A percentile compares a stretch with the other conserved stretches of the same genome.
Evolutionary conservation across 2,113 vertebrate species (phyloP).

Genomic region (Coptodon bakossiorum): DNA sequence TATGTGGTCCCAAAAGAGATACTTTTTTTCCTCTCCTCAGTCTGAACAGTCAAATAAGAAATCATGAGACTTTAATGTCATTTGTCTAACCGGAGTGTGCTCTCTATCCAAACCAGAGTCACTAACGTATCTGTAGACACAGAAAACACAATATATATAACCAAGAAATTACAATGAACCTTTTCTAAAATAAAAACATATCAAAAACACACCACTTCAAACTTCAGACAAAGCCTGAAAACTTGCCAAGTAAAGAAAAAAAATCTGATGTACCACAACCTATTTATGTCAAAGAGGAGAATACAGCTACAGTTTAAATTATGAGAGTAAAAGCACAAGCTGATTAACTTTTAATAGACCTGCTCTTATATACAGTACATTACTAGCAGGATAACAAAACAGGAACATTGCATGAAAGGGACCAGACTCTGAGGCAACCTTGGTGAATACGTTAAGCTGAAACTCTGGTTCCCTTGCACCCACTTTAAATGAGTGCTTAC

Average conservation of each 20-base stretch:
- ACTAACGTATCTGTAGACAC: background rate
- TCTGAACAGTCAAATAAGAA: background rate
- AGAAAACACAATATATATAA: background rate
- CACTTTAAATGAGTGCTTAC: background rate
- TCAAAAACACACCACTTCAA: background rate
- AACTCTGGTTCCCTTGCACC: background rate
- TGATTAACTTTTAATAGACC: background rate
- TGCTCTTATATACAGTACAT: background rate
- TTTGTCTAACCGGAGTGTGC: background rate
- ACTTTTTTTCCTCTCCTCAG: fast-evolving
- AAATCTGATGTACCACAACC: background rate
- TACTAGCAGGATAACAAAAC: background rate
- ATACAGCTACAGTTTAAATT: background rate
- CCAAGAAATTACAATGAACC: background rate
- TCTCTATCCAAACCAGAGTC: background rate
- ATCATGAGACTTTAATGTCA: background rate
- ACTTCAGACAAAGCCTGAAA: background rate
- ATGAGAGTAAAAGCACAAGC: background rate
- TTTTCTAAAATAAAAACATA: background rate
- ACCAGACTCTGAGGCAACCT: background rate
- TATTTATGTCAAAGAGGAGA: background rate
- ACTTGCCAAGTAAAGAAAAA: background rate
- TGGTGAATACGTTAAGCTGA: background rate
- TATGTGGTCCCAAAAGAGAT: background rate
- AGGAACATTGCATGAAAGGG: background rate